Conservation (phyloP, 2,888 invertebrate species). For the Mimumesa dahlbomi region DNA sequence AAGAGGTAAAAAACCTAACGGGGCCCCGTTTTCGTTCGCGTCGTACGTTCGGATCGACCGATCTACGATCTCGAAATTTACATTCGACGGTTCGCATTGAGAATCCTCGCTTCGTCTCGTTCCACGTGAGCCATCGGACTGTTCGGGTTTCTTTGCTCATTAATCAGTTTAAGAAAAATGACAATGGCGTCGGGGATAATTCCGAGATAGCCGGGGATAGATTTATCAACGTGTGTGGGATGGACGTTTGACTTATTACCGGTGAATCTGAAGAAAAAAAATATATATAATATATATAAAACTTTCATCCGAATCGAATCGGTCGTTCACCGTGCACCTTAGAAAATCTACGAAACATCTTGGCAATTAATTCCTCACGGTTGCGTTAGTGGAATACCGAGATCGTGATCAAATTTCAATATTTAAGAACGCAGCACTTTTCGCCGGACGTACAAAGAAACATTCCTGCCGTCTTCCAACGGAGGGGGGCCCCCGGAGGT, state of each 20-base stretch:
- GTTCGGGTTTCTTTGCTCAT: constrained; percentile 15
- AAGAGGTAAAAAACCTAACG: neutral
- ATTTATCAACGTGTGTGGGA: constrained; percentile 23
- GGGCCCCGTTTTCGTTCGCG: neutral
- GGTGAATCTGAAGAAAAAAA: no score
- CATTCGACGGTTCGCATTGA: constrained; percentile 14
- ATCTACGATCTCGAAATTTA: constrained; percentile 30
- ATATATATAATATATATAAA: no score
- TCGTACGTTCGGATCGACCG: neutral
- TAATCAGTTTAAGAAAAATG: constrained; percentile 34
- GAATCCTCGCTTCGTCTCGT: constrained; percentile 17
- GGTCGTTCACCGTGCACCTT: no score
- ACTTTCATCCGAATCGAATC: neutral
- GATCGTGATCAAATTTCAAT: no score
- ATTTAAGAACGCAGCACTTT: no score
- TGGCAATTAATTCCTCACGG: neutral
- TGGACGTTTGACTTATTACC: no score
- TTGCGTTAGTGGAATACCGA: neutral
- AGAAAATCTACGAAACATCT: no score
- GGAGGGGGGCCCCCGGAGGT: constrained; percentile 16
- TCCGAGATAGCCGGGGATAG: neutral
- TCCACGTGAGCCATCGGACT: constrained; percentile 1
- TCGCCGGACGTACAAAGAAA: no score
- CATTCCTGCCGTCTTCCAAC: neutral
- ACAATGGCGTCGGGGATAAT: constrained; percentile 20